Percentiles rank a stretch among this genome's conserved stretches.
Conservation (phyloP, 2,888 invertebrate genomes). For the Tetheella fluctuosa region DNA sequence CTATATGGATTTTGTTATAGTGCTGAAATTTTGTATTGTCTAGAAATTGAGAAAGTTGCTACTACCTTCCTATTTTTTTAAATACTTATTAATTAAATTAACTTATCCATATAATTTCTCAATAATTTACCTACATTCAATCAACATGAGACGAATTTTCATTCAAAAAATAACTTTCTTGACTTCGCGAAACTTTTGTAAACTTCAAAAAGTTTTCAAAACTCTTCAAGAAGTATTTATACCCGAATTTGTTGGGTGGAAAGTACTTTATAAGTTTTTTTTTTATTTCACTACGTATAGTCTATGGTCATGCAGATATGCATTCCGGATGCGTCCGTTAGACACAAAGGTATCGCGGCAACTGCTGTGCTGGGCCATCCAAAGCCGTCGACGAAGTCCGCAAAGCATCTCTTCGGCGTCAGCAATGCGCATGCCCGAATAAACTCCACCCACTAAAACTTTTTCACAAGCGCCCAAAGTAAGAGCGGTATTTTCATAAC, state of each 20-base stretch:
- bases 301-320: conserved; percentile 41
- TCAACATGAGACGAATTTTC: conserved; percentile 50
- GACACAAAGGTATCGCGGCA: conserved; percentile 66
- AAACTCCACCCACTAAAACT: conserved; percentile 71
- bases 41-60: too few species aligned
- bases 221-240: conserved; percentile 31
- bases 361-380: conserved; percentile 66
- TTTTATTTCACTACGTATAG: conserved; percentile 44
- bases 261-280: conserved; percentile 33
- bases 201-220: conserved; percentile 24
- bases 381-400: conserved; percentile 58
- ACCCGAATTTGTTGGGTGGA: conserved; percentile 20
- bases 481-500: conserved; percentile 39
- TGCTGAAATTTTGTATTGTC: too few species aligned
- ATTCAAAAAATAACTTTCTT: conserved; percentile 39
- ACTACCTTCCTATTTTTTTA: too few species aligned
- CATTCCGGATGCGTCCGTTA: conserved; percentile 71
- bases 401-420: conserved; percentile 72
- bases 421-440: conserved; percentile 60
- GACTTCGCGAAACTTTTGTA: conserved; percentile 40
- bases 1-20: too few species aligned
- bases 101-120: neutral
- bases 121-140: conserved; percentile 8
- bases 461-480: conserved; percentile 47
- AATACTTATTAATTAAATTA: neutral